Conservation (phyloP, 2,888 invertebrate genomes). For the Malacosoma neustria region DNA sequence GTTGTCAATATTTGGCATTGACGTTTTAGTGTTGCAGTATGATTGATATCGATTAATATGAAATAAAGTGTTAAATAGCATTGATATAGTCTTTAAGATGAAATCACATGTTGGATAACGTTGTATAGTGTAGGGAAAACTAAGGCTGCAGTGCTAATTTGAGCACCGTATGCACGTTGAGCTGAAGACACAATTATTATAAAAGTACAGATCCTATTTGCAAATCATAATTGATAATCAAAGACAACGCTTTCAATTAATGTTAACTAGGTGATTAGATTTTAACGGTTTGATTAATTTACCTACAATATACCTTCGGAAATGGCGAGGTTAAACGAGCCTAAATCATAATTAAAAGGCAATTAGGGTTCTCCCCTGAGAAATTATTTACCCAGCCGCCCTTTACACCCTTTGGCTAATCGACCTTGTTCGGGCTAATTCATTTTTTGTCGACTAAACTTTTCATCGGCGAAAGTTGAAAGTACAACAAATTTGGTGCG, state of each 20-base stretch:
- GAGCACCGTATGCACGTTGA: too few relatives aligned
- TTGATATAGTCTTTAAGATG: too few relatives aligned
- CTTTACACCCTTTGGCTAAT: conserved; percentile 7
- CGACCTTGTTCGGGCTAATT: conserved; percentile 2
- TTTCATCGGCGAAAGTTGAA: neutral
- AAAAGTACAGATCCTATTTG: neutral
- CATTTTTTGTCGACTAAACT: neutral
- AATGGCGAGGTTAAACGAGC: conserved; percentile 4
- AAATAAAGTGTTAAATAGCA: too few relatives aligned
- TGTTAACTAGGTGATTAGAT: conserved; percentile 4
- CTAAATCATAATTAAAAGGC: conserved; percentile 9
- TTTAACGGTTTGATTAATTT: conserved; percentile 12
- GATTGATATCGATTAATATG: too few relatives aligned
- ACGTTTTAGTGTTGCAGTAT: too few relatives aligned
- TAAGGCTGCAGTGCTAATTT: too few relatives aligned
- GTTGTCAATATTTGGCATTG: too few relatives aligned
- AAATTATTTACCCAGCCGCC: conserved; percentile 6
- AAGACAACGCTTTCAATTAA: conserved; percentile 7
- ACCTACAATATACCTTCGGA: conserved; percentile 6
- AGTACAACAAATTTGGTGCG: neutral
- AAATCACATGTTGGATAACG: too few relatives aligned
- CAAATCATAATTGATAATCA: conserved; percentile 6
- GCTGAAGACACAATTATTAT: too few relatives aligned
- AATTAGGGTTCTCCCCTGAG: conserved; percentile 4
- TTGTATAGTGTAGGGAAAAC: too few relatives aligned